Percentiles rank a stretch among this genome's conserved stretches.
Evolutionary conservation across 2,113 vertebrate species (phyloP).

Genomic region (Seriola aureovittata): DNA sequence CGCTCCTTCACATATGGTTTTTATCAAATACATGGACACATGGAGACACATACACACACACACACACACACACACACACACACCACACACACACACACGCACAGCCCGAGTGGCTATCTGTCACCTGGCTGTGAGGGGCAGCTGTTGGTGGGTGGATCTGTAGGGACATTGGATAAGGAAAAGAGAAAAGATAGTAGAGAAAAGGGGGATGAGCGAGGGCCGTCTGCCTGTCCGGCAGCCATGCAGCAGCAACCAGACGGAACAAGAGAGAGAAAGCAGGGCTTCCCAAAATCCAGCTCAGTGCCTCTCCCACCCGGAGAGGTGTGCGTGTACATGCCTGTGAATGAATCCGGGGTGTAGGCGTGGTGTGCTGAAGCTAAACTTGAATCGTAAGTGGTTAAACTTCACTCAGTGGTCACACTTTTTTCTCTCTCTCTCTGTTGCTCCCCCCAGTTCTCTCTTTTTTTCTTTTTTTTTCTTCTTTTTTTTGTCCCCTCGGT

Average conservation of each 20-base stretch:
- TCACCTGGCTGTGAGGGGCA: conserved; percentile 59
- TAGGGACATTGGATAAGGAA: conserved; percentile 59
- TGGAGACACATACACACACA: conserved; percentile 27
- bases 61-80: conserved; percentile 14
- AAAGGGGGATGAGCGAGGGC: conserved; percentile 66
- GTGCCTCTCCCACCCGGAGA: conserved; percentile 68
- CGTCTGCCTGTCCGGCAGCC: conserved; percentile 63
- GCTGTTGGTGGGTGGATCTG: conserved; percentile 60
- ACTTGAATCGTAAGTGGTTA: conserved; percentile 81
- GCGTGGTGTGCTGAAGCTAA: conserved; percentile 84
- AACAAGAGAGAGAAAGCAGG: conserved; percentile 75
- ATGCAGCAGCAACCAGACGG: conserved; percentile 77
- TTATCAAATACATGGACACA: conserved; percentile 47
- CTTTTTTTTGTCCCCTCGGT: conserved; percentile 64
- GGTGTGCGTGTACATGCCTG: conserved; percentile 62
- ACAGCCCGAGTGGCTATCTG: conserved; percentile 48
- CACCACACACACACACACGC: conserved; percentile 17
- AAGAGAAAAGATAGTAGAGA: conserved; percentile 66
- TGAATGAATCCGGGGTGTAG: conserved; percentile 74
- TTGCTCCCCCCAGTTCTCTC: conserved; percentile 46
- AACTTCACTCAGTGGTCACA: conserved; percentile 79
- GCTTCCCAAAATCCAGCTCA: conserved; percentile 76
- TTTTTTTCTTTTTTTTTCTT: conserved; percentile 15
- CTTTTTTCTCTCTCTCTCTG: conserved; percentile 54
- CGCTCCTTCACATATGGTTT: conserved; percentile 45